Evolutionary conservation across 1,140 invertebrate genomes (phyloP).

Genomic region (Fopius arisanus): DNA sequence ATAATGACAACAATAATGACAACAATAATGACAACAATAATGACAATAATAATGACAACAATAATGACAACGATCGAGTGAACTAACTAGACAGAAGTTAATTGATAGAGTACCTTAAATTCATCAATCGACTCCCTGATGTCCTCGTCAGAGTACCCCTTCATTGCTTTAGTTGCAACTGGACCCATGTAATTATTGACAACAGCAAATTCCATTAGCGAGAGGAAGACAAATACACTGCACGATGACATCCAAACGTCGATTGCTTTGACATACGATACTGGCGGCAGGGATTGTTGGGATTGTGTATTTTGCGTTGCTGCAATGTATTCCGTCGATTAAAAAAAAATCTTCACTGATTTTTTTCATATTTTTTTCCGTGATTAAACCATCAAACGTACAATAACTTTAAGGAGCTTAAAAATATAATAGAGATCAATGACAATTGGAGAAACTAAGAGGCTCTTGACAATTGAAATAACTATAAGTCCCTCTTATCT

Average conservation of each 20-base stretch:
- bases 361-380: too few species aligned
- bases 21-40: too few species aligned
- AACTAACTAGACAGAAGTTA: too few species aligned
- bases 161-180: conserved; percentile 86
- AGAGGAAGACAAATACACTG: conserved; percentile 92
- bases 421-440: conserved; percentile 21
- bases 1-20: too few species aligned
- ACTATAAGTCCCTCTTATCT: background rate
- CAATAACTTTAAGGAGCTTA: background rate
- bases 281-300: conserved; percentile 87
- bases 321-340: conserved; percentile 50
- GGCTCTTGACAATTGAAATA: background rate
- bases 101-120: conserved; percentile 69
- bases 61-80: too few species aligned
- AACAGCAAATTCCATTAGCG: conserved; percentile 90
- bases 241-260: conserved; percentile 95
- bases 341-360: background rate
- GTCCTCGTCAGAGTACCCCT: conserved; percentile 89
- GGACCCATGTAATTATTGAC: conserved; percentile 93
- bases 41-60: too few species aligned
- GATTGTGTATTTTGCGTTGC: conserved; percentile 91
- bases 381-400: too few species aligned
- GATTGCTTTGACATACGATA: conserved; percentile 91
- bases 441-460: conserved; percentile 7
- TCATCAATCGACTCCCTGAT: conserved; percentile 76